Evolutionary conservation across 2,797 vertebrate genomes (phyloP).

Genomic region (Melopsittacus undulatus): DNA sequence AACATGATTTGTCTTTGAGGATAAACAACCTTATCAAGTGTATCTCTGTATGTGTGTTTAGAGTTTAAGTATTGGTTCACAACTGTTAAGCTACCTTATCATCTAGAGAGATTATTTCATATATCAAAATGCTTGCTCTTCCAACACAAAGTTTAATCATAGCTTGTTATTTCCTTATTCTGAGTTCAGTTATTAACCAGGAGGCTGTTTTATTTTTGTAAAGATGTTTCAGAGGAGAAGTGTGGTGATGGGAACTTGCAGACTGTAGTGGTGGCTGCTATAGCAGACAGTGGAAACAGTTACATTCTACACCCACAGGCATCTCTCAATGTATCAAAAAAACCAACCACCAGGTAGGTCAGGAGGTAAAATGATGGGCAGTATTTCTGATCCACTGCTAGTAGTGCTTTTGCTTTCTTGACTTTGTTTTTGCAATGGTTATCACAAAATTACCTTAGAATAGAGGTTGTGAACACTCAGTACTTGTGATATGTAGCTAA

Average conservation of each 20-base stretch:
- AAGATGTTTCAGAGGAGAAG: constrained; percentile 75
- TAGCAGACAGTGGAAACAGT: constrained; percentile 66
- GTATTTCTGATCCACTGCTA: background rate
- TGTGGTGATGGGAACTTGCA: constrained; percentile 62
- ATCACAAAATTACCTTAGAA: background rate
- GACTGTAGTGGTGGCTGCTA: constrained; percentile 62
- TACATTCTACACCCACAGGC: constrained; percentile 72
- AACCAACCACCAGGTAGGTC: constrained; percentile 70
- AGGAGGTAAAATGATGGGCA: background rate
- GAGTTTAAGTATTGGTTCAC: background rate
- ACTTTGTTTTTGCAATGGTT: background rate
- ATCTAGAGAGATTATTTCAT: background rate
- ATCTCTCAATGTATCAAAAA: constrained; percentile 62
- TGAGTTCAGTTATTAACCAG: constrained; percentile 28
- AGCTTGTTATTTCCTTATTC: background rate
- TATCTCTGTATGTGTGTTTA: background rate
- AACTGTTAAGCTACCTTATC: background rate
- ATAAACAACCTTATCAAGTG: background rate
- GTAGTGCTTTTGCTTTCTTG: background rate
- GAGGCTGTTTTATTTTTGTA: constrained; percentile 15
- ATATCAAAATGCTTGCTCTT: constrained; percentile 5
- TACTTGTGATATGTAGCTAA: background rate
- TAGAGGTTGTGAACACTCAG: background rate
- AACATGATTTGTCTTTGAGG: background rate
- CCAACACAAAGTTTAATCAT: background rate